Conservation (phyloP, 2,797 vertebrate genomes). For the Silurus lanzhouensis region DNA sequence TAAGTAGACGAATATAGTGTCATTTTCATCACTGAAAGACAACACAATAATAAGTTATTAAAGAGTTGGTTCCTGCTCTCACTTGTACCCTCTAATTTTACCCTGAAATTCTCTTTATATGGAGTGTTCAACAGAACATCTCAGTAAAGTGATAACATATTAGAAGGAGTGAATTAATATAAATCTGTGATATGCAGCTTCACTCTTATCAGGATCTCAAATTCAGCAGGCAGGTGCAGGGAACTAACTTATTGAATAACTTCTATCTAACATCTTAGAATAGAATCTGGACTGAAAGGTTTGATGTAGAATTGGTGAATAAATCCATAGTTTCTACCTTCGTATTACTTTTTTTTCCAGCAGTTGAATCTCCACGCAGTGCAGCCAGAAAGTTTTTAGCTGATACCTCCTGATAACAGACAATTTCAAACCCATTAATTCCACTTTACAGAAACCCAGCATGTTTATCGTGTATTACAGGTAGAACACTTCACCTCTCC, state of each 20-base stretch:
- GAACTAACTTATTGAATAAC: too few species aligned
- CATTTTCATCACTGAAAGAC: constrained; percentile 26
- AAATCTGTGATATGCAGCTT: neutral
- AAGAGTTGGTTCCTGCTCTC: too few species aligned
- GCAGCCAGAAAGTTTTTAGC: constrained; percentile 36
- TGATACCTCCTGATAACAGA: constrained; percentile 22
- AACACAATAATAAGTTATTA: neutral
- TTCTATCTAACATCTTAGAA: too few species aligned
- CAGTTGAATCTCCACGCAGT: constrained; percentile 13
- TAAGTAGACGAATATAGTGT: constrained; percentile 31
- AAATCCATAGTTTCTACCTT: neutral
- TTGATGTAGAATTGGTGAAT: neutral
- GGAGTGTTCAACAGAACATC: too few species aligned
- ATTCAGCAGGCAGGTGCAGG: too few species aligned
- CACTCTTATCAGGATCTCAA: neutral
- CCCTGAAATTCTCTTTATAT: too few species aligned
- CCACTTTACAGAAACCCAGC: neutral
- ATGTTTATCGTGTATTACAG: neutral
- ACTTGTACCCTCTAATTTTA: too few species aligned
- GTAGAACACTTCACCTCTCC: constrained; percentile 30
- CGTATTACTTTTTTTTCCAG: constrained; percentile 11
- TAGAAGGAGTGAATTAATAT: too few species aligned
- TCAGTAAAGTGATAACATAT: neutral
- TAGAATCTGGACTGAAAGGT: too few species aligned
- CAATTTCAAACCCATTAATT: neutral